These are phyloP conservation scores for Lacerta agilis DNA, from an alignment of 2,797 vertebrate genomes.

Conservation along the genomic window DNA sequence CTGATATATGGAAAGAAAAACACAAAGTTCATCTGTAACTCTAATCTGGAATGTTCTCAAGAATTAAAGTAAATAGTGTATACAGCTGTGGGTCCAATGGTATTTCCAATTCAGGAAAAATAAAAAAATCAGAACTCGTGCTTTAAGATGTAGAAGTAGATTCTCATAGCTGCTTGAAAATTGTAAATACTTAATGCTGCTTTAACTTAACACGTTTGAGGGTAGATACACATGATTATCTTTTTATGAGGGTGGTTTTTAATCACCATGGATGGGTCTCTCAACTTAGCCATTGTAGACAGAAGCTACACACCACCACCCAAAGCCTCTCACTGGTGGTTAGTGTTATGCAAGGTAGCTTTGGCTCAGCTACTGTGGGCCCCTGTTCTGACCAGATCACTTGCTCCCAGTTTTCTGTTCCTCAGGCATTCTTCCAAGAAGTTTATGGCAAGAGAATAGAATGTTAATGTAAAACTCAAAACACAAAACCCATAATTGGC, in stretches of 20 bases:
- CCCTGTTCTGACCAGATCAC: background rate
- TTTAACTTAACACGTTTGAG: slow-evolving; percentile 23
- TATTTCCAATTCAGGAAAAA: slow-evolving; percentile 37
- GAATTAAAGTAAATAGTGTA: slow-evolving; percentile 50
- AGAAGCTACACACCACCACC: background rate
- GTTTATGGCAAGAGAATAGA: slow-evolving; percentile 53
- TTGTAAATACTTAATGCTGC: slow-evolving; percentile 29
- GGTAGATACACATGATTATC: background rate
- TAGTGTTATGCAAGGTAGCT: background rate
- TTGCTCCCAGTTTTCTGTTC: slow-evolving; percentile 43
- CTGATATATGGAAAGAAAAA: slow-evolving; percentile 41
- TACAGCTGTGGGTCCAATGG: slow-evolving; percentile 49
- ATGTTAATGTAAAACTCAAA: slow-evolving; percentile 57
- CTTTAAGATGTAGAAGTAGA: slow-evolving; percentile 18
- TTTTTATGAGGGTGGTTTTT: background rate
- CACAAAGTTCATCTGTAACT: slow-evolving; percentile 58
- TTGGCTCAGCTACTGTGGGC: background rate
- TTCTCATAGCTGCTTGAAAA: slow-evolving; percentile 50
- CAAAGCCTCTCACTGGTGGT: background rate
- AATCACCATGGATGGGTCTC: background rate
- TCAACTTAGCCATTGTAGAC: background rate
- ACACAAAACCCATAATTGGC: slow-evolving; percentile 54
- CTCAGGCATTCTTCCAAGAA: background rate
- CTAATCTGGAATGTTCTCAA: slow-evolving; percentile 45
- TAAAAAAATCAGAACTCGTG: slow-evolving; percentile 10